A percentile compares a stretch with the other conserved stretches of the same genome.
Conservation (phyloP, 2,888 invertebrate species). For the Holacanthella duospinosa region DNA sequence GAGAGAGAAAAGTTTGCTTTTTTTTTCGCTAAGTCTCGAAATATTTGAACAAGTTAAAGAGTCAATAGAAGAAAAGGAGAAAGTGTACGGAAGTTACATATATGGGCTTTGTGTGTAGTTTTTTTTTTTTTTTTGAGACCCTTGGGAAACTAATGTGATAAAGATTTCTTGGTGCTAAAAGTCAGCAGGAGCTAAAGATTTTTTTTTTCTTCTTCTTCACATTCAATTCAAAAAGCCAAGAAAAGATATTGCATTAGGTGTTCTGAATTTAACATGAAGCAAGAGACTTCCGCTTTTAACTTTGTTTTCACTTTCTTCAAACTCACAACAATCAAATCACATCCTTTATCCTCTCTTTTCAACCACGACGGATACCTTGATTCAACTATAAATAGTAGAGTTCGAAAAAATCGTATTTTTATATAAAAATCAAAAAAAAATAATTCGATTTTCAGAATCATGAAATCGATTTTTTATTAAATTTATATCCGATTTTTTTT, state of each 20-base stretch:
- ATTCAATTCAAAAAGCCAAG: not conserved
- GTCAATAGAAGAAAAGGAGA: not conserved
- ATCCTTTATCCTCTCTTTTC: too few species aligned
- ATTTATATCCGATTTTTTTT: too few species aligned
- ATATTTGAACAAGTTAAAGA: not conserved
- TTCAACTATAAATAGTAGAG: too few species aligned
- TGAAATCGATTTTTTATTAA: not conserved
- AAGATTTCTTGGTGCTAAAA: not conserved
- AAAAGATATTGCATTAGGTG: not conserved
- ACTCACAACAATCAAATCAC: too few species aligned
- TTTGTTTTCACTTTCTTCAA: not conserved
- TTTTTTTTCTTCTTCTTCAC: not conserved
- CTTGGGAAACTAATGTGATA: not conserved
- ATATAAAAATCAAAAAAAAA: too few species aligned
- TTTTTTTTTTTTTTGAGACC: not conserved
- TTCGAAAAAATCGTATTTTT: too few species aligned
- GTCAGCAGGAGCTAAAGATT: not conserved
- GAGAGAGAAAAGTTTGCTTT: not conserved
- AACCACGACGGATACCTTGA: too few species aligned
- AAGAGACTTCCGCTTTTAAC: not conserved
- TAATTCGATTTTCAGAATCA: not conserved
- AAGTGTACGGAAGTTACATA: not conserved
- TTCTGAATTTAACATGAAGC: not conserved
- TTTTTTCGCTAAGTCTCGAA: not conserved
- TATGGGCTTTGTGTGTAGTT: not conserved